Evolutionary conservation across 2,797 vertebrate species (phyloP), one percentile per base, ranked within the genome.

Genomic region (Morelia viridis): DNA sequence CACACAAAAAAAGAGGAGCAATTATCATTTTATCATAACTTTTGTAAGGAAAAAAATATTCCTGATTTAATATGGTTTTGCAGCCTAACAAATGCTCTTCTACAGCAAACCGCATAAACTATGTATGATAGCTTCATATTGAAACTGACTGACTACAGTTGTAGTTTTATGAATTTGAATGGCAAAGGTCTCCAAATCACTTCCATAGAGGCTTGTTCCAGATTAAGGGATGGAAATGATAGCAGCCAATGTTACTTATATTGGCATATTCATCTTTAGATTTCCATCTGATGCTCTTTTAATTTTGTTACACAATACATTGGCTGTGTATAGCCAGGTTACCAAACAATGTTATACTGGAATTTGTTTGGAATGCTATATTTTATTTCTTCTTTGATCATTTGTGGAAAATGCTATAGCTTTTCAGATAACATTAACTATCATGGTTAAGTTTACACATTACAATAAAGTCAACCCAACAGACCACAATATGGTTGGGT

Each of bases 1-100:
- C 64, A 28, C 53, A 26, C 93, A 93, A 22, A 92, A 93, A 93
- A 90, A 76, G 12, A 93, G 94, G 93, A 92, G 4, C 28, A 92
- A 31, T 58, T 76, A 88, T 76, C 15, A 88, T 91, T 91, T 89
- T 60, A 84, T 83, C 92, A 91, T 80, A 89, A 93, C 85, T 91
- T 89, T 15, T 89, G 50, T 61, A 87, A 7, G 41, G 87, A 26
- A n/a, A 91, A 64, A 53, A 96, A 95, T 62, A 83, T 58, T 17
- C 17, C 84, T 83, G 35, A 46, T 93, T 91, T 91, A 91, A 92
- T 94, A 93, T 93, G 91, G 87, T 11, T 22, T 11, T 35, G 58
- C 85, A 61, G 76, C 76, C 92, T 26, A 61, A 57, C 11, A 58
- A 80, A 60, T 58, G 53, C 68, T 80, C 12, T 93, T 68, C 86